Evolutionary conservation across 2,888 invertebrate genomes (phyloP), one percentile per base, ranked within the genome.

Genomic region (Rhagonycha fulva): DNA sequence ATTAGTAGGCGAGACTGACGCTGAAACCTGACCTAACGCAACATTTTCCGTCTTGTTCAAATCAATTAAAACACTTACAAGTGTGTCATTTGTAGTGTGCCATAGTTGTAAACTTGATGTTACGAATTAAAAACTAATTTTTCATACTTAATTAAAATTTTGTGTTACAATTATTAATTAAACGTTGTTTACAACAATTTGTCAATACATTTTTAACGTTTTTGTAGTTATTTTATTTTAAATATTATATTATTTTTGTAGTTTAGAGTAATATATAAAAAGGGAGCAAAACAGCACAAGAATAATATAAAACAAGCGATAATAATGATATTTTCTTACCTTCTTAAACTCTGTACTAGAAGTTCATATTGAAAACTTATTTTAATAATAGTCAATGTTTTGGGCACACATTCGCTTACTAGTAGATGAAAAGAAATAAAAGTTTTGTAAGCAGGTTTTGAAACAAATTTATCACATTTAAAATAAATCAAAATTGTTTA

Each of bases 1-100:
- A 83, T 83, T 83, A 83, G 82, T 82, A 81, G 81, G 80, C 80
- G 80, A 82, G 81, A 76, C 79, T 80, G 81, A 78, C 82, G 81
- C 78, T 82, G 80, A 80, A 78, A 78, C 85, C 81, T 81, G 85
- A 85, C 86, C 85, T 84, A 80, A 80, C 80, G 72, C 84, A 85
- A 85, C 85, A 79, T 78, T 80, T 79, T 80, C 82, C 82, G 81
- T 82, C 83, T 85, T 85, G 81, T 80, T 79, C 76, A 81, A 80
- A 82, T 80, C 84, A 85, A 84, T 84, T 84, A 84, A 83, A 74
- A 77, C 79, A 74, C 62, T 47, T 12, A 75, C 62, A 75, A 82
- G 76, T 81, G 78, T 81, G 81, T 80, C 81, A 80, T 47, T n/a
- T 47, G n/a, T 47, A 47, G 7, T 47, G n/a, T 7, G 47, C 47